phyloP scores from a whole-genome alignment of 1,140 invertebrate species.

The Zaprionus camerounensis region DNA sequence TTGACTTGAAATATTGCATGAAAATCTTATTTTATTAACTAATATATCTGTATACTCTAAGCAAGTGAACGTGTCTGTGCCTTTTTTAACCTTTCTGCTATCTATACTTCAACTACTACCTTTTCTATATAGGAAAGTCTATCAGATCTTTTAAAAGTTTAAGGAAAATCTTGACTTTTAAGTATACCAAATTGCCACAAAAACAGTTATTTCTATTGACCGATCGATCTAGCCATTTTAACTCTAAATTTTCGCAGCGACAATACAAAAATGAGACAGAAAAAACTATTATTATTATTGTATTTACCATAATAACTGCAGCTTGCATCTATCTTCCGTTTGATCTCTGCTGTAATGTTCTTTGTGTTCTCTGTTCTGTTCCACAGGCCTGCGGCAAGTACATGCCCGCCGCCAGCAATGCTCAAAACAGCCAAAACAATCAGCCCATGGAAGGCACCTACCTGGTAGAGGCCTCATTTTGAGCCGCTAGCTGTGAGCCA shows the following conservation, averaged over 20 bases:
- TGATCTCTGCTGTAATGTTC: constrained; percentile 40
- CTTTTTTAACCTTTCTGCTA: not conserved
- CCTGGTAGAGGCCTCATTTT: constrained; percentile 92
- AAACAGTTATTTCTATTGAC: not conserved
- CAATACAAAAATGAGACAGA: not conserved
- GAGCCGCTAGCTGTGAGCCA: constrained; percentile 47
- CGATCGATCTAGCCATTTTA: not conserved
- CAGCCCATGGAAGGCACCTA: constrained; percentile 92
- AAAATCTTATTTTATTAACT: not conserved
- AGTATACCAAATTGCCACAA: not conserved
- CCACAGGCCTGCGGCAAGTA: constrained; percentile 91
- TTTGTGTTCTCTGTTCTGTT: constrained; percentile 36
- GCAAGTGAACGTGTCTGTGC: constrained; percentile 2
- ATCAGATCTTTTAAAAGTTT: not conserved
- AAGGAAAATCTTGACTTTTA: not conserved
- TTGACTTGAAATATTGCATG: constrained; percentile 7
- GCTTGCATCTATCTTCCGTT: not conserved
- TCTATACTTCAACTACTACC: not conserved
- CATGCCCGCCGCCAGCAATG: constrained; percentile 91
- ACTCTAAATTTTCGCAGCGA: not conserved
- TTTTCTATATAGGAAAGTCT: not conserved
- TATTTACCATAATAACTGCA: not conserved
- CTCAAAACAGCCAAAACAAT: constrained; percentile 90
- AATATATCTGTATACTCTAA: not conserved
- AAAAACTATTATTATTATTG: not conserved